Base-by-base conservation (phyloP, 2,797 vertebrate genomes). In the Acanthiza pusilla region DNA sequence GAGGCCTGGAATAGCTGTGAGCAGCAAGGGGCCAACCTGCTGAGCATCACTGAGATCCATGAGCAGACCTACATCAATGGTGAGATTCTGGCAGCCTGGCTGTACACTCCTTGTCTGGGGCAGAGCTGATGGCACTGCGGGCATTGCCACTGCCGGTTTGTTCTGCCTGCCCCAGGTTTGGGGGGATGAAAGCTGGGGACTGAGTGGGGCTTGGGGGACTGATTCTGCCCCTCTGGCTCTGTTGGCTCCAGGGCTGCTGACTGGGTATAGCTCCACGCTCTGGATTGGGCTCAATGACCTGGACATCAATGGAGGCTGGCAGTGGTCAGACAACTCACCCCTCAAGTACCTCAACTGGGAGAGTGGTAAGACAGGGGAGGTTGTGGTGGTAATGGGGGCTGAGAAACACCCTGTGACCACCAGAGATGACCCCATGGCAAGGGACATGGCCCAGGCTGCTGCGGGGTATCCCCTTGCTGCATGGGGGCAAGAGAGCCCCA, bases 281-380 rank as follows among this genome's bases (percentile, higher is more conserved):
- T 99, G 99, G 99, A 99, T 99, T 53, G 99, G 99, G 74, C 98
- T 99, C 60, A 99, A 99, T 6, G 99, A 99, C 97, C 96, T 99
- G 98, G 99, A 99, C 97, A 98, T 99, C 95, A 98, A 98, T 2
- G 99, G 99, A n/a, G 99, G 99, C 96, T 99, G 99, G 99, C 99
- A 99, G 96, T 99, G 99, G 99, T 98, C 99, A 0, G 99, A 99
- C 97, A 98, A 98, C 48, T 99, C 99, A 0, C 99, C 99, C 11
- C 98, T 99, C 67, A 99, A 99, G 91, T 99, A 99, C 97, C 99
- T 99, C 94, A 99, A 99, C 98, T 99, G 99, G 99, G 99, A 99
- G 96, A 97, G 96, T 71, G 99, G 99, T 99, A 97, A 98, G 98
- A 60, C 7, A 4, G 10, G 48, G 45, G 25, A 78, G 26, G 22